A percentile compares a stretch with the other conserved stretches of the same genome.
These are phyloP conservation scores for Alentia gelatinosa DNA, from an alignment of 2,888 invertebrate species.

Conservation along the genomic window DNA sequence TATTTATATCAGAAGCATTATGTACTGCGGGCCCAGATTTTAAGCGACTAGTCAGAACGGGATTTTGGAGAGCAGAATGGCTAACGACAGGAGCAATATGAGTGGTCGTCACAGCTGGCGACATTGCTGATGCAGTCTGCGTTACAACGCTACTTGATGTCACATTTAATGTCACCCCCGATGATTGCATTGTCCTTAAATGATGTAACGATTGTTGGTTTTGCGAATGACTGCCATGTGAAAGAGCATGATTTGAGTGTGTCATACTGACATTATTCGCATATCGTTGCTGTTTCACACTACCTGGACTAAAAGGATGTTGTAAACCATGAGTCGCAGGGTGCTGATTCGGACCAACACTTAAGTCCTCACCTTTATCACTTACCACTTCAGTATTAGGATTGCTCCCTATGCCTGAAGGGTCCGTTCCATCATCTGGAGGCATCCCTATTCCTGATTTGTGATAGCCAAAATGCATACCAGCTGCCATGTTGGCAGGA, in stretches of 20 bases:
- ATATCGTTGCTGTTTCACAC: neutral
- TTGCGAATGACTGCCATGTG: constrained; percentile 23
- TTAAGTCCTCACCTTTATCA: neutral
- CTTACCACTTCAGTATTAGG: neutral
- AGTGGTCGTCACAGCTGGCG: constrained; percentile 26
- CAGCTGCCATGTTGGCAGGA: neutral
- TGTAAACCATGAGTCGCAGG: neutral
- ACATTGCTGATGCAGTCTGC: constrained; percentile 35
- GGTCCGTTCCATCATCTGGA: neutral
- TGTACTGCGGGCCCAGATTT: constrained; percentile 37
- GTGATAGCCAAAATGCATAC: neutral
- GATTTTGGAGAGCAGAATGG: constrained; percentile 38
- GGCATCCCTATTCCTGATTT: neutral
- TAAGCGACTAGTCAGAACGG: constrained; percentile 10
- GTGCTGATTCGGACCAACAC: neutral
- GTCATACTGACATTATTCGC: neutral
- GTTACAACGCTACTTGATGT: constrained; percentile 51
- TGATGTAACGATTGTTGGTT: constrained; percentile 37
- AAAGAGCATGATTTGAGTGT: neutral
- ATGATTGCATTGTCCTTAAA: constrained; percentile 39
- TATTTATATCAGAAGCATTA: neutral
- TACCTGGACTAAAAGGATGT: neutral
- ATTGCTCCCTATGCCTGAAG: neutral
- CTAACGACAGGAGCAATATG: constrained; percentile 37
- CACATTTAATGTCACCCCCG: constrained; percentile 47